Conservation (phyloP, 2,888 invertebrate species). For the Leptinotarsa peninsularis region DNA sequence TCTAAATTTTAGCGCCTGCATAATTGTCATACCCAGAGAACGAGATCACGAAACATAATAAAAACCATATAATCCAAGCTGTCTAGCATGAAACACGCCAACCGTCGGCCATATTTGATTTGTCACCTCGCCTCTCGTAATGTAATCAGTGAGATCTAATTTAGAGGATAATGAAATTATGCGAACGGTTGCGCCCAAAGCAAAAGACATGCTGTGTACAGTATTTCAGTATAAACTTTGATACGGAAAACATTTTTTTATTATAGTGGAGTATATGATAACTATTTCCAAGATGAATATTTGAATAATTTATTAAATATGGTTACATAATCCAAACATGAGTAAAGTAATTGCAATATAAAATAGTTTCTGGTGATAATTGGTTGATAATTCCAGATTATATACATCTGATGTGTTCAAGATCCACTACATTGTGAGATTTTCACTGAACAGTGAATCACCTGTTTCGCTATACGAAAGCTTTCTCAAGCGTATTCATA, state of each 20-base stretch:
- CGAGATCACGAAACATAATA: background rate
- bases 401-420: too few relatives aligned
- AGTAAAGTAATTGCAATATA: too few relatives aligned
- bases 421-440: too few relatives aligned
- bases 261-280: background rate
- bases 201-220: slow-evolving; percentile 31
- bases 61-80: slow-evolving; percentile 8
- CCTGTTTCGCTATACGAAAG: too few relatives aligned
- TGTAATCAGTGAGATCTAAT: slow-evolving; percentile 50
- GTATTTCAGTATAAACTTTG: background rate
- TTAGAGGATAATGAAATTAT: slow-evolving; percentile 49
- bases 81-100: slow-evolving; percentile 23
- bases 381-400: too few relatives aligned
- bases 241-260: background rate
- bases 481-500: too few relatives aligned
- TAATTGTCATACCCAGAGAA: background rate
- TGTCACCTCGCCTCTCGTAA: slow-evolving; percentile 47
- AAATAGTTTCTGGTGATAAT: too few relatives aligned
- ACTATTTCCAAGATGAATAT: too few relatives aligned
- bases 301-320: too few relatives aligned
- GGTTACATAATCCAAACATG: too few relatives aligned
- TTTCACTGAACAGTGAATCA: too few relatives aligned
- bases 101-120: slow-evolving; percentile 48
- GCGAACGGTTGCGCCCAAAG: slow-evolving; percentile 40
- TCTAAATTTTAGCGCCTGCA: background rate